A percentile compares a stretch with the other conserved stretches of the same genome.
Conservation (phyloP, 2,797 vertebrate species). For the Neoniphon sammara region DNA sequence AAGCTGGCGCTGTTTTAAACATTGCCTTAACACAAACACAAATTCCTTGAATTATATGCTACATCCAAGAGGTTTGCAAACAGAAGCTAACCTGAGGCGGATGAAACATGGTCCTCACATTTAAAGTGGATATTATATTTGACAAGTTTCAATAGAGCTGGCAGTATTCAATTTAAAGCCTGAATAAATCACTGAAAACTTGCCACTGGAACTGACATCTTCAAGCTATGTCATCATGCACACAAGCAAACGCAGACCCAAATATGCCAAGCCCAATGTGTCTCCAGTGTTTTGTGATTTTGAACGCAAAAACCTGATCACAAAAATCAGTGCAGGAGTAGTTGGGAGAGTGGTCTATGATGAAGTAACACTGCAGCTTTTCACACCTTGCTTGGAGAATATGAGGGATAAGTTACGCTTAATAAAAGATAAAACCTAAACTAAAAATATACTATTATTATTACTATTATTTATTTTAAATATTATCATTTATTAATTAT, state of each 20-base stretch:
- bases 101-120: background rate
- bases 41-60: background rate
- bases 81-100: background rate
- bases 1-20: background rate
- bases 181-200: background rate
- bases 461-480: too few relatives aligned
- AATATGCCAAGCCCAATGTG: background rate
- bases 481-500: too few relatives aligned
- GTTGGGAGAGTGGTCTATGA: background rate
- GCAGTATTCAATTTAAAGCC: constrained; percentile 25
- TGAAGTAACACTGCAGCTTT: background rate
- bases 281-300: constrained; percentile 24
- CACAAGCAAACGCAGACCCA: background rate
- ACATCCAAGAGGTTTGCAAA: constrained; percentile 7
- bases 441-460: too few relatives aligned
- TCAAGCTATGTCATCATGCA: background rate
- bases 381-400: background rate
- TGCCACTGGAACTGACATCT: background rate
- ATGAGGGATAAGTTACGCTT: background rate
- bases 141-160: background rate
- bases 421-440: background rate
- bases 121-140: background rate
- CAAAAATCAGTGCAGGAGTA: background rate
- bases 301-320: background rate
- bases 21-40: background rate